phyloP scores from a whole-genome alignment of 2,888 invertebrate species.

The Oligia strigilis region DNA sequence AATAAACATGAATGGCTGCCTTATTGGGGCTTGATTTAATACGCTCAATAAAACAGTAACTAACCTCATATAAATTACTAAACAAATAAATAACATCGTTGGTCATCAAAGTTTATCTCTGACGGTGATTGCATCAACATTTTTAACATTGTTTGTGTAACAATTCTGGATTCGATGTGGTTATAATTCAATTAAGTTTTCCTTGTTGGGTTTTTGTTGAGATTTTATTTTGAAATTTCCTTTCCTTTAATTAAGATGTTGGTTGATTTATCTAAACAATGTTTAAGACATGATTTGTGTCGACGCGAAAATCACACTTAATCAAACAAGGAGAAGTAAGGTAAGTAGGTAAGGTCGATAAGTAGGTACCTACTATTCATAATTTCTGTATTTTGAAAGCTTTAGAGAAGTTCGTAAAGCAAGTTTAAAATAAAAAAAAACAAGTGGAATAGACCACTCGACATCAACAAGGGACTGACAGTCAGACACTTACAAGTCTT shows the following conservation, averaged over 20 bases:
- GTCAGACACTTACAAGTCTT: constrained; percentile 8
- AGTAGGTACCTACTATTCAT: neutral
- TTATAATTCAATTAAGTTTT: constrained; percentile 58
- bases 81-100: constrained; percentile 90
- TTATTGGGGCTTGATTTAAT: constrained; percentile 91
- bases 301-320: neutral
- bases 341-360: no score
- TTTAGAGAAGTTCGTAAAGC: neutral
- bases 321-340: neutral
- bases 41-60: constrained; percentile 90
- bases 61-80: constrained; percentile 91
- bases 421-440: neutral
- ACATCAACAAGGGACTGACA: constrained; percentile 6
- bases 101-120: constrained; percentile 87
- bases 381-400: neutral
- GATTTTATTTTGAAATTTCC: constrained; percentile 24
- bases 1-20: constrained; percentile 91
- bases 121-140: constrained; percentile 74
- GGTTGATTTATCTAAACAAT: neutral
- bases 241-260: constrained; percentile 30
- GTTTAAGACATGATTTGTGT: neutral
- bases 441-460: neutral
- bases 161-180: constrained; percentile 49
- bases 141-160: constrained; percentile 73
- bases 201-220: constrained; percentile 27